phyloP scores from a whole-genome alignment of 2,888 invertebrate species.

The Drosophila yooni region DNA sequence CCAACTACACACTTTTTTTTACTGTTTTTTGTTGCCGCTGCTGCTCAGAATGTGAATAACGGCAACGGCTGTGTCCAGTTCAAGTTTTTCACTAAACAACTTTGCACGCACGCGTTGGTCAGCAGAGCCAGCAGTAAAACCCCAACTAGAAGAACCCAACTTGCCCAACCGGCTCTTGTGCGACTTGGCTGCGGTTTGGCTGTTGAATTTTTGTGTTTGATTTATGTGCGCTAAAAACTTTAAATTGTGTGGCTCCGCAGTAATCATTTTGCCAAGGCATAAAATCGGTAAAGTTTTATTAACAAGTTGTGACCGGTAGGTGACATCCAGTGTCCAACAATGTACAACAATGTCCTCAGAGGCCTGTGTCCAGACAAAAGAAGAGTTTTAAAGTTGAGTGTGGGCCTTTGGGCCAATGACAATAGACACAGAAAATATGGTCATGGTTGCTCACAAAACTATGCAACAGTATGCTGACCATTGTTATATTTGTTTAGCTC shows the following conservation, averaged over 20 bases:
- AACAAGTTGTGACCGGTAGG: slow-evolving; percentile 65
- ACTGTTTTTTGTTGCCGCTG: neutral
- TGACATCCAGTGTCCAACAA: slow-evolving; percentile 19
- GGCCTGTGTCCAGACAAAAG: slow-evolving; percentile 12
- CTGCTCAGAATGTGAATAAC: slow-evolving; percentile 33
- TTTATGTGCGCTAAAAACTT: slow-evolving; percentile 73
- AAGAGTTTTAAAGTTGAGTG: slow-evolving; percentile 3
- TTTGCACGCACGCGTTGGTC: slow-evolving; percentile 73
- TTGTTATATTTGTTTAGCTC: slow-evolving; percentile 56
- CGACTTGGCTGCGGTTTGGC: slow-evolving; percentile 43
- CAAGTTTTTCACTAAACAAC: slow-evolving; percentile 78
- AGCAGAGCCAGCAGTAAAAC: slow-evolving; percentile 14
- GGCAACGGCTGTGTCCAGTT: slow-evolving; percentile 71
- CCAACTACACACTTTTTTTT: slow-evolving; percentile 33
- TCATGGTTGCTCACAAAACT: slow-evolving; percentile 47
- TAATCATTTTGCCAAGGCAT: slow-evolving; percentile 51
- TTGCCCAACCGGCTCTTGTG: slow-evolving; percentile 3
- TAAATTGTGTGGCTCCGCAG: slow-evolving; percentile 64
- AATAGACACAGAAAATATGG: slow-evolving; percentile 72
- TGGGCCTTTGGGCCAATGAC: slow-evolving; percentile 33
- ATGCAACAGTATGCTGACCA: slow-evolving; percentile 50
- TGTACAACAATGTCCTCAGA: neutral
- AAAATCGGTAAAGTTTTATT: slow-evolving; percentile 77
- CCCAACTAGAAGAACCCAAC: neutral
- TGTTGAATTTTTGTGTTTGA: slow-evolving; percentile 71